phyloP scores from a whole-genome alignment of 2,113 vertebrate genomes.

The Ptychochromis oligacanthus region DNA sequence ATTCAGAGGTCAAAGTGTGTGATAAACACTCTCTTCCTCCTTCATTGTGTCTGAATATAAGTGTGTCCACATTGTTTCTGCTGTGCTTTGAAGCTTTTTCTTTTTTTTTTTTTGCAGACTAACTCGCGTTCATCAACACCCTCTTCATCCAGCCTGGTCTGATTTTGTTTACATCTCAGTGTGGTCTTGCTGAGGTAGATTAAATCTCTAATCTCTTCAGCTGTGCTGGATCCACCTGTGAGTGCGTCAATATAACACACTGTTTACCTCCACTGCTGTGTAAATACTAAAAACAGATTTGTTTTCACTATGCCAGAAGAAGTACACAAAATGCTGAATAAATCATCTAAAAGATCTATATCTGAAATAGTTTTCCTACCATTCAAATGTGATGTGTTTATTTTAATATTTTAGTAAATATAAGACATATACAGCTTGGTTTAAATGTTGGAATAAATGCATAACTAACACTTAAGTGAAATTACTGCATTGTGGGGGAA shows the following conservation, averaged over 20 bases:
- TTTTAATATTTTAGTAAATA: neutral
- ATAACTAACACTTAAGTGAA: neutral
- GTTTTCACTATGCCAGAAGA: neutral
- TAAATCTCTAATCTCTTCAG: conserved; percentile 31
- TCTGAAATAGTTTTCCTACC: neutral
- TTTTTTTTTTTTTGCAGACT: neutral
- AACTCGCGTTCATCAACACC: neutral
- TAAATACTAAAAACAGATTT: neutral
- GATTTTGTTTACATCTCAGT: conserved; percentile 11
- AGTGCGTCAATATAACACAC: neutral
- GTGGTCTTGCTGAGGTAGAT: neutral
- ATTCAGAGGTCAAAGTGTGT: neutral
- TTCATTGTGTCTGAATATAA: neutral
- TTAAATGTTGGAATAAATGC: neutral
- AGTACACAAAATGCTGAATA: neutral
- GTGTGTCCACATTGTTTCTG: neutral
- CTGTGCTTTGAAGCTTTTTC: neutral
- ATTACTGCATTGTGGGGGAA: neutral
- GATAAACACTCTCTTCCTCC: conserved; percentile 31
- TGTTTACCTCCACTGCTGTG: neutral
- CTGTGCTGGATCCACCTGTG: neutral
- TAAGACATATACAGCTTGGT: neutral
- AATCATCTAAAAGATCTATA: neutral
- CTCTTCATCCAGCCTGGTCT: neutral
- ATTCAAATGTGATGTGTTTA: neutral